Percentiles rank a stretch among this genome's conserved stretches.
phyloP scores from a whole-genome alignment of 2,888 invertebrate genomes.

The Chrysotoxum bicinctum region DNA sequence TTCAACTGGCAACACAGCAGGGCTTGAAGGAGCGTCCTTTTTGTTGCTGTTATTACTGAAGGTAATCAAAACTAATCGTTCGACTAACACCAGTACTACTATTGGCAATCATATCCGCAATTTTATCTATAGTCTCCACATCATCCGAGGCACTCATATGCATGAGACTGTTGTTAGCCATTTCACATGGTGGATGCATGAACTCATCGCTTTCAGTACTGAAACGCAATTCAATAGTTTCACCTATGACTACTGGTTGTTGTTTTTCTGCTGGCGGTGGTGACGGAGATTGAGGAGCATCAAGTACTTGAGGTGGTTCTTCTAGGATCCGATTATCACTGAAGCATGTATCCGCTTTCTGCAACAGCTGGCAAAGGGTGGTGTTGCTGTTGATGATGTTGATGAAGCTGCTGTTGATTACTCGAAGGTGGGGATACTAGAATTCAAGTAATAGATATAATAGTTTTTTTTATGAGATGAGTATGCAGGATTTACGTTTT shows the following conservation, averaged over 20 bases:
- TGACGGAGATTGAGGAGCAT: constrained; percentile 36
- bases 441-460: no score
- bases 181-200: constrained; percentile 18
- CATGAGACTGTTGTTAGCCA: constrained; percentile 25
- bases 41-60: constrained; percentile 70
- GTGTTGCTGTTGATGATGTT: no score
- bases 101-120: constrained; percentile 86
- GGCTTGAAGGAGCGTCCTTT: constrained; percentile 49
- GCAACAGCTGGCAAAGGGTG: no score
- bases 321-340: constrained; percentile 29
- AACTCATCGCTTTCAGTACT: constrained; percentile 59
- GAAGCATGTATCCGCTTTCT: constrained; percentile 27
- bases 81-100: constrained; percentile 48
- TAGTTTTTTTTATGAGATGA: no score
- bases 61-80: constrained; percentile 22
- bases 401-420: no score
- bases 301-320: constrained; percentile 11
- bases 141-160: constrained; percentile 78
- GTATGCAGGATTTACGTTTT: no score
- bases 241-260: constrained; percentile 16
- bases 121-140: constrained; percentile 87
- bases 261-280: constrained; percentile 34
- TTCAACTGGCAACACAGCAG: constrained; percentile 82
- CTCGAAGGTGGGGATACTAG: no score
- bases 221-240: constrained; percentile 45